Evolutionary conservation across 1,140 invertebrate genomes (phyloP).

Genomic region (Bombus terrestris): DNA sequence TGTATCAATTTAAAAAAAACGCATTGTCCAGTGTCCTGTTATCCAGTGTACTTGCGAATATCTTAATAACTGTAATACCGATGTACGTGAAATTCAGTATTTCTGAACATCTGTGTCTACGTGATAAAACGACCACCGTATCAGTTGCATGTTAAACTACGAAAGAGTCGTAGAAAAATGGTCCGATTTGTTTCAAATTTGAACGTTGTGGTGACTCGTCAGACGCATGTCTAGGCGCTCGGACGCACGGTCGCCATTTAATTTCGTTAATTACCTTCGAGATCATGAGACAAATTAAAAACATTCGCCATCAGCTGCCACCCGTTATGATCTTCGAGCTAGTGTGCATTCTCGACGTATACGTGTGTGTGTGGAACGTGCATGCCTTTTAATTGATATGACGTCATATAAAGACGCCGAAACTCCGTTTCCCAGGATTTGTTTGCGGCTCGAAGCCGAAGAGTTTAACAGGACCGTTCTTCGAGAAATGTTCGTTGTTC

Average conservation of each 20-base stretch:
- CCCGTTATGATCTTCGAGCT: slow-evolving; percentile 40
- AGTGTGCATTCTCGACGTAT: not conserved
- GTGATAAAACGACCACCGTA: no score
- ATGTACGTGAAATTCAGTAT: no score
- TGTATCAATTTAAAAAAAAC: no score
- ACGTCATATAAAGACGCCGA: slow-evolving; percentile 57
- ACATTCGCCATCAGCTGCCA: slow-evolving; percentile 61
- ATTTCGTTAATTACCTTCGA: slow-evolving; percentile 61
- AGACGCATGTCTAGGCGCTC: not conserved
- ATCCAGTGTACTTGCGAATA: no score
- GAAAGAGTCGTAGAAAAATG: not conserved
- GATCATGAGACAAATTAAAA: slow-evolving; percentile 56
- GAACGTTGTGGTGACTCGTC: not conserved
- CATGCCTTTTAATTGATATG: slow-evolving; percentile 66
- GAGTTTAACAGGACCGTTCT: not conserved
- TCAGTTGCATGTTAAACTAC: no score
- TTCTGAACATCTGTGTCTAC: no score
- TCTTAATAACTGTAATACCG: no score
- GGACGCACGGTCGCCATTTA: slow-evolving; percentile 28
- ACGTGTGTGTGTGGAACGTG: slow-evolving; percentile 29
- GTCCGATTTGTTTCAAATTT: no score
- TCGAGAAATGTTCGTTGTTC: not conserved
- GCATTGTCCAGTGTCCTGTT: no score
- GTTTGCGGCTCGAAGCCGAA: not conserved
- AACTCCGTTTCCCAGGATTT: slow-evolving; percentile 63